Evolutionary conservation across 2,888 invertebrate species (phyloP), one percentile per base, ranked within the genome.

Genomic region (Diarsia brunnea): DNA sequence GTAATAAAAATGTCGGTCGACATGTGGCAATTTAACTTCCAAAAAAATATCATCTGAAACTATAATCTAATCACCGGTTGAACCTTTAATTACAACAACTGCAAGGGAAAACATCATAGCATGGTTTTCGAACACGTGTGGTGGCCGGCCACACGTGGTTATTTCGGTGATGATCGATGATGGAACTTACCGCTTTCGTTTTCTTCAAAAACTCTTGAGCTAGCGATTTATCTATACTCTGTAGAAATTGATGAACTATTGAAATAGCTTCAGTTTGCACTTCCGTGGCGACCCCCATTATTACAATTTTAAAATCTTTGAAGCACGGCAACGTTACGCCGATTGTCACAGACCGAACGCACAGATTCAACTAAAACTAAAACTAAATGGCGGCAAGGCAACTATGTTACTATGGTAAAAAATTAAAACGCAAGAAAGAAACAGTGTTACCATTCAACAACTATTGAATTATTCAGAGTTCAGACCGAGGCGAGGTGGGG

Each of bases 141-240:
- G 76, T 64, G 53, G 53, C 78, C 81, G 84, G 84, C 87, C 91
- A 93, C 94, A 96, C 95, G 95, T 95, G 95, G 95, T 94, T 84
- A 86, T 69, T 83, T 87, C 80, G 64, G 75, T 81, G 79, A 75
- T 81, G 79, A 75, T 64, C 65, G 69, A 67, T 73, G 60, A 75
- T 69, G 60, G 70, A 69, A 97, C 98, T 97, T 97, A 98, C 98
- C 95, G 98, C 97, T 92, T 98, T 98, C 1, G 97, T 97, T 95
- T 98, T 98, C 89, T 97, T 97, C 89, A 97, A 97, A 91, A 98
- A 98, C 69, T 97, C 96, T 88, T 97, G 97, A 0, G 98, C 98
- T 49, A 98, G 90, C 11, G 97, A 95, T 91, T 97, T 97, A 90
- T 98, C 97, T 84, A 97, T 96, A 84, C 96, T 97, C 77, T 95